These are phyloP conservation scores for Cepaea nemoralis DNA, from an alignment of 1,140 invertebrate genomes.

Conservation along the genomic window DNA sequence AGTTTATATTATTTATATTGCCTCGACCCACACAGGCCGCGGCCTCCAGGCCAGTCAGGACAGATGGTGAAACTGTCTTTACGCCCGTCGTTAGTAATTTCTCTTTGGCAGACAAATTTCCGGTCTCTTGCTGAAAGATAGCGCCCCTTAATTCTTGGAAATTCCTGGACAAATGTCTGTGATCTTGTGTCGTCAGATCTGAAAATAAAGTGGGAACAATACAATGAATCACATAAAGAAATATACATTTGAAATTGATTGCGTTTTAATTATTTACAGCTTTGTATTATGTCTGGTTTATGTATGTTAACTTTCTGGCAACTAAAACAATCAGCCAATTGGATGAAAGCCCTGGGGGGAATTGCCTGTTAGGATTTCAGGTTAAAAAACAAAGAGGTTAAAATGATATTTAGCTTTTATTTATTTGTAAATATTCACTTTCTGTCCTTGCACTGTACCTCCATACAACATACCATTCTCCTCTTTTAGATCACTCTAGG, in stretches of 20 bases:
- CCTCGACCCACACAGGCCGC: not conserved
- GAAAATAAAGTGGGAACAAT: not conserved
- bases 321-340: not conserved
- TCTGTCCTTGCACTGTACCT: too few species aligned
- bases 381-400: too few species aligned
- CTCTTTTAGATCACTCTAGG: too few species aligned
- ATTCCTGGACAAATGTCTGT: not conserved
- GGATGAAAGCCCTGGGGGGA: not conserved
- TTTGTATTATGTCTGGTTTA: not conserved
- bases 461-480: too few species aligned
- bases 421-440: too few species aligned
- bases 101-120: not conserved
- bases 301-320: not conserved
- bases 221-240: not conserved
- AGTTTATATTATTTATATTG: conserved; percentile 5
- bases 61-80: not conserved
- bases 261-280: not conserved
- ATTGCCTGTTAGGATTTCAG: too few species aligned
- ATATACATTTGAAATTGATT: not conserved
- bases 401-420: too few species aligned
- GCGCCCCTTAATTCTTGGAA: not conserved
- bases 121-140: not conserved
- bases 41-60: not conserved
- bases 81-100: too few species aligned
- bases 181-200: not conserved